These are phyloP conservation scores for Oedothorax gibbosus DNA, from an alignment of 1,140 invertebrate species.

Conservation along the genomic window DNA sequence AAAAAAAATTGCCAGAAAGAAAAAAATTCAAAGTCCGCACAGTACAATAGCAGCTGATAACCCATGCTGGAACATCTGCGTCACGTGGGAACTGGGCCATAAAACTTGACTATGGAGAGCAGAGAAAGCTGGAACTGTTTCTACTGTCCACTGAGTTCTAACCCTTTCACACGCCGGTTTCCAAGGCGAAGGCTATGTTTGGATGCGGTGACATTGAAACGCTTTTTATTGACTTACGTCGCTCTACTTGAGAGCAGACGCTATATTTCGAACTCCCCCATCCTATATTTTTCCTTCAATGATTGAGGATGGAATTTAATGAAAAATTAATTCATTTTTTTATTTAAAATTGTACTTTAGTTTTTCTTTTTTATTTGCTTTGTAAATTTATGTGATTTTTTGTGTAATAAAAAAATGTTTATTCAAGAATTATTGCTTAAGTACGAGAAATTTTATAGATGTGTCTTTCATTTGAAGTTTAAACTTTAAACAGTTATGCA, in stretches of 20 bases:
- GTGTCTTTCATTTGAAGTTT: no score
- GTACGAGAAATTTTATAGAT: no score
- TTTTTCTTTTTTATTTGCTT: no score
- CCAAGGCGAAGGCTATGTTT: constrained; percentile 41
- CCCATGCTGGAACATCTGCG: constrained; percentile 58
- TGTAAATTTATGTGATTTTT: no score
- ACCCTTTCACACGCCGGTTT: constrained; percentile 43
- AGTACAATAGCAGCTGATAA: constrained; percentile 60
- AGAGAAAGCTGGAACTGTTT: constrained; percentile 28
- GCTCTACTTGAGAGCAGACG: neutral
- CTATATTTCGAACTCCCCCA: no score
- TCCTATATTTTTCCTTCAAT: no score
- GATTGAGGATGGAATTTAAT: no score
- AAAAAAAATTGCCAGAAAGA: constrained; percentile 47
- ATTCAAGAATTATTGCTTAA: no score
- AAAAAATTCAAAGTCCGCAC: constrained; percentile 54
- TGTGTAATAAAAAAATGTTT: no score
- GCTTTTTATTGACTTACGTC: neutral
- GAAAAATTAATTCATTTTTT: no score
- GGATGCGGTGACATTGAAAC: constrained; percentile 20
- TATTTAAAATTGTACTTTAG: no score
- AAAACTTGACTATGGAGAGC: constrained; percentile 53
- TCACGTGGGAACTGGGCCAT: constrained; percentile 61
- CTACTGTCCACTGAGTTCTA: constrained; percentile 49
- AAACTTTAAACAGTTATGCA: no score